Evolutionary conservation across 2,888 invertebrate genomes (phyloP).

Genomic region (Apamea anceps): DNA sequence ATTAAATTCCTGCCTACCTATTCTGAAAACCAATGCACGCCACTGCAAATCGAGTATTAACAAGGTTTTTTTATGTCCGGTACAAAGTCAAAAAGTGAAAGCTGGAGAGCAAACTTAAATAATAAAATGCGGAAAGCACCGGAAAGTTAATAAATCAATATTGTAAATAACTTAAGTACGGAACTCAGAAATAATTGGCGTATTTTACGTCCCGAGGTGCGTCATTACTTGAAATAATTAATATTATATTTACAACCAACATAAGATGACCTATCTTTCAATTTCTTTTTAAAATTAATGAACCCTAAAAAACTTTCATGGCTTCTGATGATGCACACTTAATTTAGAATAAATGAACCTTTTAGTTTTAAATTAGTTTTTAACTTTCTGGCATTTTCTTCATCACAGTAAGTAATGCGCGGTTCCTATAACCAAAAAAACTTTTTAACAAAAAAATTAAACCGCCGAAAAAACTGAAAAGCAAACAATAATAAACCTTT

Average conservation of each 20-base stretch:
- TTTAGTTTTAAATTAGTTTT: too few relatives aligned
- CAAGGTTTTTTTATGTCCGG: background rate
- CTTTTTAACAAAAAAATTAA: too few relatives aligned
- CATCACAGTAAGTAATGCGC: too few relatives aligned
- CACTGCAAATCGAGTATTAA: too few relatives aligned
- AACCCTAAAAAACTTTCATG: background rate
- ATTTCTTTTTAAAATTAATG: background rate
- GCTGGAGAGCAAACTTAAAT: slow-evolving; percentile 6
- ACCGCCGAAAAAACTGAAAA: too few relatives aligned
- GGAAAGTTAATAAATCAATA: slow-evolving; percentile 7
- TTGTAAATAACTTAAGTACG: background rate
- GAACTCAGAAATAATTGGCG: slow-evolving; percentile 13
- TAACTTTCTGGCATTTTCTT: too few relatives aligned
- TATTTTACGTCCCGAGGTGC: background rate
- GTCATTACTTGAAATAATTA: slow-evolving; percentile 10
- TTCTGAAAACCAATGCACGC: too few relatives aligned
- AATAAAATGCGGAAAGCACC: background rate
- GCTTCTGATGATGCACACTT: too few relatives aligned
- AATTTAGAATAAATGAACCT: too few relatives aligned
- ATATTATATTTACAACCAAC: background rate
- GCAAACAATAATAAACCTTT: too few relatives aligned
- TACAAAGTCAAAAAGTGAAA: background rate
- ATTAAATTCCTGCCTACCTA: too few relatives aligned
- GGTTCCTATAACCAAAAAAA: too few relatives aligned
- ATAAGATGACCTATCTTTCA: background rate